These are phyloP conservation scores for Mustelus asterias DNA, from an alignment of 2,113 vertebrate species.

Conservation along the genomic window DNA sequence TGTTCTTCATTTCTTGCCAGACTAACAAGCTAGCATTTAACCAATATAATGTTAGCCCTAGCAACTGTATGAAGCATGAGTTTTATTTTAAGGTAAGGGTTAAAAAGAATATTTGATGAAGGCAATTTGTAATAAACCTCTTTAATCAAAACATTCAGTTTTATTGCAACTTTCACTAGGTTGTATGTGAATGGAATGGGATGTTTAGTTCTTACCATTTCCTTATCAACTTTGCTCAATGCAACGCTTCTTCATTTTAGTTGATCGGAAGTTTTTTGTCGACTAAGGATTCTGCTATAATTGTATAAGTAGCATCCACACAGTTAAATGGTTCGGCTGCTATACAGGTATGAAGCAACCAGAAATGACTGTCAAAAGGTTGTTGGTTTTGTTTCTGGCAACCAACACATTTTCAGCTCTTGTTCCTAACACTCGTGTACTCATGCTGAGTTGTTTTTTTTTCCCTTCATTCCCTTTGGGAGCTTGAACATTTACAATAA, in stretches of 20 bases:
- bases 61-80: background rate
- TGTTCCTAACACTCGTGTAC: slow-evolving; percentile 27
- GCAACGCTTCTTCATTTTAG: background rate
- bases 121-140: background rate
- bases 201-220: background rate
- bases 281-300: background rate
- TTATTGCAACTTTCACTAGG: background rate
- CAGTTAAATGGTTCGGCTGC: background rate
- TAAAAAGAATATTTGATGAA: background rate
- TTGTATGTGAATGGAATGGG: background rate
- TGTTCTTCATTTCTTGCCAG: background rate
- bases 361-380: background rate
- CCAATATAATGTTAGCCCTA: background rate
- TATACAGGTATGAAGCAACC: slow-evolving; percentile 17
- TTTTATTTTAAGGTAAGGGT: background rate
- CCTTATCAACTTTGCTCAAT: background rate
- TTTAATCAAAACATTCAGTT: background rate
- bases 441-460: slow-evolving; percentile 27
- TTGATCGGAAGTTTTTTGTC: background rate
- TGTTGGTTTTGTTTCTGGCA: background rate
- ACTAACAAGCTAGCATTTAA: background rate
- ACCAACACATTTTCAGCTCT: slow-evolving; percentile 9
- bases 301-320: background rate
- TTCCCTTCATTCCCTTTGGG: slow-evolving; percentile 20
- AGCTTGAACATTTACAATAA: slow-evolving; percentile 36